Conservation (phyloP, 2,113 vertebrate species). For the Forbesichthys papilliferus region DNA sequence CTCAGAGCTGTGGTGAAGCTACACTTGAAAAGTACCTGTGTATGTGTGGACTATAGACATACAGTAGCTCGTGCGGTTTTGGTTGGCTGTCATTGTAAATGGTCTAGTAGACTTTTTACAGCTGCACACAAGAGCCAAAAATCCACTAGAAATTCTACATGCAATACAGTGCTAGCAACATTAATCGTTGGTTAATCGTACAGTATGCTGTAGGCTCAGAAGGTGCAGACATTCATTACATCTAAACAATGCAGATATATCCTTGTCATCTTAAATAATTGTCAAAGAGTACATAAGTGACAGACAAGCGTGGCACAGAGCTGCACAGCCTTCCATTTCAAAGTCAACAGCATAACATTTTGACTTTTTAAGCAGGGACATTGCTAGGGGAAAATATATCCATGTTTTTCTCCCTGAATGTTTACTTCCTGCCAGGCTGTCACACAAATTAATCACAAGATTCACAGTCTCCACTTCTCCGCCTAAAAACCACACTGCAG, state of each 20-base stretch:
- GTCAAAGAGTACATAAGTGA: slow-evolving; percentile 19
- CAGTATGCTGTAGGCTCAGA: not conserved
- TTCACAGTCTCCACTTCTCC: slow-evolving; percentile 1
- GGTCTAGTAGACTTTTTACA: slow-evolving; percentile 1
- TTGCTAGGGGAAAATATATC: slow-evolving; percentile 19
- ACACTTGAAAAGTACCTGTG: no score
- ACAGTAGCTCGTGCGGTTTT: no score
- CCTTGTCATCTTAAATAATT: slow-evolving; percentile 13
- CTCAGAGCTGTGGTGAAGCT: no score
- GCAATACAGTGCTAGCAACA: not conserved
- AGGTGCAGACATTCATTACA: not conserved
- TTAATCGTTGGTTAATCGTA: not conserved
- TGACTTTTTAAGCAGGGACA: slow-evolving; percentile 19
- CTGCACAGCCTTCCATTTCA: not conserved
- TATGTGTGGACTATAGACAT: no score
- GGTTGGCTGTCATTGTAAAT: no score
- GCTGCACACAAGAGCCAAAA: not conserved
- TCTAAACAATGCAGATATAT: slow-evolving; percentile 25
- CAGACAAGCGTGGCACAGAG: not conserved
- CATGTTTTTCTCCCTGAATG: slow-evolving; percentile 17
- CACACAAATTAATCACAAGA: not conserved
- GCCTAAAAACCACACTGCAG: slow-evolving; percentile 15
- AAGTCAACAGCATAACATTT: slow-evolving; percentile 2
- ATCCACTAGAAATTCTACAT: not conserved
- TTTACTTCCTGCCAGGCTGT: slow-evolving; percentile 34